Base-by-base conservation (phyloP, 2,113 vertebrate species). In the Nothocercus julius region DNA sequence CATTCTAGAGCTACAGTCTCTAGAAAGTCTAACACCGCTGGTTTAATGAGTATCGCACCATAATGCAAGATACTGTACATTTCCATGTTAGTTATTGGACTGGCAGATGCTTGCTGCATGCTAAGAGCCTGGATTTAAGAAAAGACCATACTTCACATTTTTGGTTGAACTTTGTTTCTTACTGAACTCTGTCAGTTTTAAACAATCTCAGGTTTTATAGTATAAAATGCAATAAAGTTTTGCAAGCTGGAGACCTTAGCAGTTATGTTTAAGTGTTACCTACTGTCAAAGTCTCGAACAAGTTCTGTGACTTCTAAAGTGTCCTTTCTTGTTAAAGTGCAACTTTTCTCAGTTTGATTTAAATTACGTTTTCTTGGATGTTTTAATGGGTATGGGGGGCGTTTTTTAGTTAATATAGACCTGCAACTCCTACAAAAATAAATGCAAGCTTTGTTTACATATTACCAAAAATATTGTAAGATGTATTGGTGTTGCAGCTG, bases 141-240 rank as follows among this genome's bases (percentile, higher is more conserved):
- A 49, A 62, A 90, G n/a, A 59, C 1, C 19, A 21, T 78, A 8
- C 34, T 92, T 59, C 42, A 79, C 38, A 27, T 32, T 84, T 78
- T 30, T 69, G 21, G 36, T 40, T 91, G 30, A 76, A 54, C 21
- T 34, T 80, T 19, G 45, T 67, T 91, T 68, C 14, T 28, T 44
- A 80, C 27, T 64, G 54, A 13, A 45, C 36, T 75, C 61, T 87
- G 25, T 79, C 36, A 61, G 21, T 64, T 85, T 66, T 42, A 83
- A 81, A 21, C 8, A 4, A 68, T 56, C 88, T 97, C 92, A 92
- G 93, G 92, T 86, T 78, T 72, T 56, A 38, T 7, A 74, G n/a
- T 19, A 81, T 28, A 62, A 82, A 81, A 88, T 25, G 69, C 76
- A 96, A 80, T 88, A 63, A 92, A 72, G 4, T 54, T 49, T 28